These are phyloP conservation scores for Scomber scombrus DNA, from an alignment of 2,113 vertebrate genomes.

Conservation along the genomic window DNA sequence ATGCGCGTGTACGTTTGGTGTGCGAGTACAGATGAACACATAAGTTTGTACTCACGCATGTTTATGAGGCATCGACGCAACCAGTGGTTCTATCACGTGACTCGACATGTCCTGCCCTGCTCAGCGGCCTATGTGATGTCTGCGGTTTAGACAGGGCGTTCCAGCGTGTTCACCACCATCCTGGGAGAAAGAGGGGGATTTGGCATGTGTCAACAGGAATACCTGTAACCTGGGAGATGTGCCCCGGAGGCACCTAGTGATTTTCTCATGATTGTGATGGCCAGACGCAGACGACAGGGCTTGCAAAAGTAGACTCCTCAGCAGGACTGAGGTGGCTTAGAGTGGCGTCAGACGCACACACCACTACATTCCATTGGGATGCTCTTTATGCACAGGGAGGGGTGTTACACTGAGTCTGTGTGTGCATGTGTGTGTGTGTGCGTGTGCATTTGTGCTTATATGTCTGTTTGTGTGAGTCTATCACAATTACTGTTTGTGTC, in stretches of 20 bases:
- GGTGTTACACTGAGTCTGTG: constrained; percentile 37
- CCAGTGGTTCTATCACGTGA: constrained; percentile 76
- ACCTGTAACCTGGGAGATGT: constrained; percentile 85
- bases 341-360: constrained; percentile 84
- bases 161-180: constrained; percentile 71
- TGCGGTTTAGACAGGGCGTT: constrained; percentile 89
- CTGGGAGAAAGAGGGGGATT: constrained; percentile 85
- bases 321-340: constrained; percentile 86
- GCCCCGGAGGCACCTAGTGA: constrained; percentile 82
- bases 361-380: constrained; percentile 81
- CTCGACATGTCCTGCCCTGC: constrained; percentile 84
- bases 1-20: background rate
- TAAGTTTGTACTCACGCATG: constrained; percentile 58
- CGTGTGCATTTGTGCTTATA: constrained; percentile 5
- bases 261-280: constrained; percentile 86
- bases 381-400: constrained; percentile 69
- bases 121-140: constrained; percentile 84
- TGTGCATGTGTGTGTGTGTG: constrained; percentile 27
- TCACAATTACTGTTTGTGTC: constrained; percentile 81
- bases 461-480: constrained; percentile 64
- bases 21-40: constrained; percentile 24
- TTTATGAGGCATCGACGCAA: constrained; percentile 68
- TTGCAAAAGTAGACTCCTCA: constrained; percentile 84
- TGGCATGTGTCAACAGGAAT: constrained; percentile 87
- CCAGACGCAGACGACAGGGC: constrained; percentile 83